A percentile compares a stretch with the other conserved stretches of the same genome.
phyloP scores from a whole-genome alignment of 1,140 invertebrate species.

The Drosophila pectinifera region DNA sequence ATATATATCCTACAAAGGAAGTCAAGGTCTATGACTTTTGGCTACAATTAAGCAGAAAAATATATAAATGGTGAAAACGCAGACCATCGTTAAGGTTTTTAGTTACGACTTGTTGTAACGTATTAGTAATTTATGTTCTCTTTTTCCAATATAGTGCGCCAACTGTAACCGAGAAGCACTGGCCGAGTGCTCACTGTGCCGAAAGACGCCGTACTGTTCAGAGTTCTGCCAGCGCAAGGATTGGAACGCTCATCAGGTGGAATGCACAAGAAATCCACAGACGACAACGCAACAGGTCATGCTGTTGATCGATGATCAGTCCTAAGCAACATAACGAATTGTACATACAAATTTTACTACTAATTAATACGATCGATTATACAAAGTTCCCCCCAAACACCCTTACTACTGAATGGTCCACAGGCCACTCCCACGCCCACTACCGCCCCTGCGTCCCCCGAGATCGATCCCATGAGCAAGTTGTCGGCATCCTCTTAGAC shows the following conservation, averaged over 20 bases:
- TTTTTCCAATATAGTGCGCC: constrained; percentile 88
- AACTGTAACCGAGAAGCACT: constrained; percentile 94
- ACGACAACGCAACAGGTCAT: constrained; percentile 88
- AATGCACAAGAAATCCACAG: constrained; percentile 89
- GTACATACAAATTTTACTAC: constrained; percentile 83
- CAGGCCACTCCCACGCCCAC: constrained; percentile 17
- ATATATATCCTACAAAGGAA: too few species aligned
- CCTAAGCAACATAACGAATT: constrained; percentile 83
- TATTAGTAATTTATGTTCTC: not conserved
- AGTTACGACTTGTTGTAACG: too few species aligned
- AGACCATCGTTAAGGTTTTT: too few species aligned
- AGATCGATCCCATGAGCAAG: constrained; percentile 36
- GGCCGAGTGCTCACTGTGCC: constrained; percentile 93
- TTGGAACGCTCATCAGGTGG: constrained; percentile 93
- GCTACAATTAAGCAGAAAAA: too few species aligned
- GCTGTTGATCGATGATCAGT: constrained; percentile 88
- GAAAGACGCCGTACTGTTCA: constrained; percentile 93
- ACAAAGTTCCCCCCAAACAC: constrained; percentile 46
- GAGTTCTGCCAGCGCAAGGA: constrained; percentile 95
- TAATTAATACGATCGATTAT: constrained; percentile 78
- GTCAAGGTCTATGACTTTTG: too few species aligned
- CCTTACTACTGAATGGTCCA: constrained; percentile 6
- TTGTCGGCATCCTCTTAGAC: constrained; percentile 67
- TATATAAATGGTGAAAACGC: too few species aligned
- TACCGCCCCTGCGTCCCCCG: not conserved